Conservation (phyloP, 2,888 invertebrate species). For the Endotricha flammealis region DNA sequence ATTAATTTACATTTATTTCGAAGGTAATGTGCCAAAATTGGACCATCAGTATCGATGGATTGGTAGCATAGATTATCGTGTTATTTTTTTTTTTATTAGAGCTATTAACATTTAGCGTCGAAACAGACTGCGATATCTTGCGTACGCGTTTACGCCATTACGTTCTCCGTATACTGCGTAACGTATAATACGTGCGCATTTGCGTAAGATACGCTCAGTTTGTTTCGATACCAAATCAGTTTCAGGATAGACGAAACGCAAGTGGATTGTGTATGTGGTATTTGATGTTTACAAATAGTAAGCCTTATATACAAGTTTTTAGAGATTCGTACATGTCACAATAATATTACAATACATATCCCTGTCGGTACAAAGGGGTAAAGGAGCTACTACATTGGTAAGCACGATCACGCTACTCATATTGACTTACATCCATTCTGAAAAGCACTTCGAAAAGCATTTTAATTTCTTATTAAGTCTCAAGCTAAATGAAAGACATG, state of each 20-base stretch:
- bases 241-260: slow-evolving; percentile 17
- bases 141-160: too few relatives aligned
- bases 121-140: too few relatives aligned
- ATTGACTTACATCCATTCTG: too few relatives aligned
- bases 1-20: slow-evolving; percentile 56
- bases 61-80: slow-evolving; percentile 33
- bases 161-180: too few relatives aligned
- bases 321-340: slow-evolving; percentile 34
- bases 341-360: slow-evolving; percentile 50
- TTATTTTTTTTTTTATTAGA: slow-evolving; percentile 16
- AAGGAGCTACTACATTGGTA: too few relatives aligned
- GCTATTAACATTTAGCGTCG: not conserved
- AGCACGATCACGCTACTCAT: too few relatives aligned
- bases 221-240: slow-evolving; percentile 2
- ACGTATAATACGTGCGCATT: too few relatives aligned
- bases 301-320: not conserved
- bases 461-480: too few relatives aligned
- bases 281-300: slow-evolving; percentile 2
- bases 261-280: slow-evolving; percentile 11
- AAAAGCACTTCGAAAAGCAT: too few relatives aligned
- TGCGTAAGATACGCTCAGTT: too few relatives aligned
- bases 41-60: slow-evolving; percentile 55
- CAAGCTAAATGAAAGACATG: too few relatives aligned
- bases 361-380: slow-evolving; percentile 62
- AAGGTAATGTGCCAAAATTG: slow-evolving; percentile 68